Percentiles rank a stretch among this genome's conserved stretches.
These are phyloP conservation scores for Marmota flaviventris DNA, from an alignment of 2,113 vertebrate species.

Conservation along the genomic window DNA sequence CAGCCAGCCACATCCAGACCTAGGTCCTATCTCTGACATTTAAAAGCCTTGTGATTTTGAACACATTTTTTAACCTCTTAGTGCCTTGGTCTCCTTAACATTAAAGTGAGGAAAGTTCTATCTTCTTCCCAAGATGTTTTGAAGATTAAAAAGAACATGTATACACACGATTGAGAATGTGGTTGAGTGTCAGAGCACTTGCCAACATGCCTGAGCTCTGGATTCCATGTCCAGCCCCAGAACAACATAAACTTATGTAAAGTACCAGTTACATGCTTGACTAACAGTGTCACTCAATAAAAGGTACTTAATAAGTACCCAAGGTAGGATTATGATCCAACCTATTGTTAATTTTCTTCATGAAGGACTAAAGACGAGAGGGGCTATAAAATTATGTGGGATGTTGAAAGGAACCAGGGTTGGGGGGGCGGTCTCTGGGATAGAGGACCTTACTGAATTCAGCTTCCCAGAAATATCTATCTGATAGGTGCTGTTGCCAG, in stretches of 20 bases:
- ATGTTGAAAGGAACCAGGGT: not conserved
- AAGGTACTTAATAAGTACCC: not conserved
- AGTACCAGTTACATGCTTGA: not conserved
- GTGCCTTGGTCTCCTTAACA: not conserved
- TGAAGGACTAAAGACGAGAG: not conserved
- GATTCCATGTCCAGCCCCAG: no score
- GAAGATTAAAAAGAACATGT: not conserved
- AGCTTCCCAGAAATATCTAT: not conserved
- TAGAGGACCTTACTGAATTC: not conserved
- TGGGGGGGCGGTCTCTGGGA: not conserved
- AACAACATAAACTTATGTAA: not conserved
- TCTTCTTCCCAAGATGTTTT: not conserved
- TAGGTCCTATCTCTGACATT: not conserved
- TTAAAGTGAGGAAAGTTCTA: not conserved
- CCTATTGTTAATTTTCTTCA: not conserved
- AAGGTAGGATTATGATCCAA: not conserved
- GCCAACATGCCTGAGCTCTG: not conserved
- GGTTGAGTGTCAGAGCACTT: not conserved
- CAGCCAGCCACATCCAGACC: not conserved
- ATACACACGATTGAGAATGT: not conserved
- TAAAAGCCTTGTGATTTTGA: not conserved
- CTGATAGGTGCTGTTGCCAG: not conserved
- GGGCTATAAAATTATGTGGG: not conserved
- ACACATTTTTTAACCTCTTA: not conserved
- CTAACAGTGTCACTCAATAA: not conserved